Conservation (phyloP, 2,888 invertebrate species). For the Drosophila histrio region DNA sequence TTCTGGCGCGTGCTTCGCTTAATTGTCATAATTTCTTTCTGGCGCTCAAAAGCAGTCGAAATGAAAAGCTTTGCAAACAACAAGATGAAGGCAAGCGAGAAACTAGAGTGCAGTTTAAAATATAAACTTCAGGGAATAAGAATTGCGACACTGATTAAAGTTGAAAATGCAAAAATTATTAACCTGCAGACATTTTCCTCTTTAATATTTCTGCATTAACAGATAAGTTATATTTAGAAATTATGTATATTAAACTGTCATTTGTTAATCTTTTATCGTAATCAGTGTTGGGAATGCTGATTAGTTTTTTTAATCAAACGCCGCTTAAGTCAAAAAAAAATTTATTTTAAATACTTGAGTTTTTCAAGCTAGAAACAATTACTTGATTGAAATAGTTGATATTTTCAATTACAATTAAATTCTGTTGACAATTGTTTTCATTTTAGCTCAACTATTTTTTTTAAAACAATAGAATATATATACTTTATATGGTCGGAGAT, state of each 20-base stretch:
- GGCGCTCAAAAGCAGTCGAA: conserved; percentile 25
- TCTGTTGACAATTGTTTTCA: too few species aligned
- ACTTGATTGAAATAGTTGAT: too few species aligned
- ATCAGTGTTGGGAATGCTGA: too few species aligned
- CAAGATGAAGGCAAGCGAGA: background rate
- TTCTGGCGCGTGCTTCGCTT: conserved; percentile 51
- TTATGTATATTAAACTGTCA: background rate
- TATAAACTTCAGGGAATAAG: background rate
- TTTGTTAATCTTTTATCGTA: conserved; percentile 1
- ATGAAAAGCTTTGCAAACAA: background rate
- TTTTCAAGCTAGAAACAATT: too few species aligned
- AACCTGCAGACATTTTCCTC: background rate
- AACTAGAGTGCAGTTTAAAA: background rate
- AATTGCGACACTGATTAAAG: background rate
- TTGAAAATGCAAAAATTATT: background rate
- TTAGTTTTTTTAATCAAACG: too few species aligned
- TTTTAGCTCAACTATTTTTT: too few species aligned
- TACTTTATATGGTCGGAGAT: too few species aligned
- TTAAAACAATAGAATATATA: too few species aligned
- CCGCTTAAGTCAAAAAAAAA: too few species aligned
- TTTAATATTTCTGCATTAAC: background rate
- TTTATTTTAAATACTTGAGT: too few species aligned
- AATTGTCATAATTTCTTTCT: conserved; percentile 71
- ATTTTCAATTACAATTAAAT: too few species aligned
- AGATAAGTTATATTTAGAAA: background rate